phyloP scores from a whole-genome alignment of 2,888 invertebrate species.

The Macroteleia sp. region DNA sequence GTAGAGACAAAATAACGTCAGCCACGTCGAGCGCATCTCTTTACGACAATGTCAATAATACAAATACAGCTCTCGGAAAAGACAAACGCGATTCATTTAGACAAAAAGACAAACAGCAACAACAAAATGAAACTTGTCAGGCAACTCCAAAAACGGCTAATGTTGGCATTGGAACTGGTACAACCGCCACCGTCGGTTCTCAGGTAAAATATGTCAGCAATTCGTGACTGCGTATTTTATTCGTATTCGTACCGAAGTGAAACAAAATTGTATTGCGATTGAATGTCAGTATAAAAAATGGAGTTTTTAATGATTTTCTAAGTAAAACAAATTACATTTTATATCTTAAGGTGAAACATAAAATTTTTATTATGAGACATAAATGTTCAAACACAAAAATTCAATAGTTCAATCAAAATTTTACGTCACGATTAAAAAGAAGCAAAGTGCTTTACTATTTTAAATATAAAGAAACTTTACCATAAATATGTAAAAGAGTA shows the following conservation, averaged over 20 bases:
- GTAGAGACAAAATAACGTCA: constrained; percentile 89
- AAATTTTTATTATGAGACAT: too few species aligned
- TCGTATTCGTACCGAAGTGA: constrained; percentile 1
- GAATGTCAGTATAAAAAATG: too few species aligned
- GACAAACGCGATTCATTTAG: constrained; percentile 75
- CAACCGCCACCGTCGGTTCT: constrained; percentile 84
- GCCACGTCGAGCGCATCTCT: constrained; percentile 95
- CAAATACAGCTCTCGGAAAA: constrained; percentile 68
- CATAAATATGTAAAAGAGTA: too few species aligned
- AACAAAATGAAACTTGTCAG: constrained; percentile 84
- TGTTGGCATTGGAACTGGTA: constrained; percentile 80
- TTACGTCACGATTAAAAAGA: too few species aligned
- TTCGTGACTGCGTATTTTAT: constrained; percentile 14
- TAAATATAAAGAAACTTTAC: too few species aligned
- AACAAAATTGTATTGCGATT: constrained; percentile 11
- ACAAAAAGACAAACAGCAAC: constrained; percentile 84
- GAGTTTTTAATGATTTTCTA: too few species aligned
- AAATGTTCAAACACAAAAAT: too few species aligned
- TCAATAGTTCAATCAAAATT: too few species aligned
- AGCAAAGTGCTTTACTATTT: too few species aligned
- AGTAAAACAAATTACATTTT: neutral
- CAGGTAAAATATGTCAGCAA: constrained; percentile 80
- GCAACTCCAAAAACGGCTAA: constrained; percentile 81
- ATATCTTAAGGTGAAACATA: too few species aligned
- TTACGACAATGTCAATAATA: constrained; percentile 90